Evolutionary conservation across 2,797 vertebrate species (phyloP).

Genomic region (Onychomys arenicola): DNA sequence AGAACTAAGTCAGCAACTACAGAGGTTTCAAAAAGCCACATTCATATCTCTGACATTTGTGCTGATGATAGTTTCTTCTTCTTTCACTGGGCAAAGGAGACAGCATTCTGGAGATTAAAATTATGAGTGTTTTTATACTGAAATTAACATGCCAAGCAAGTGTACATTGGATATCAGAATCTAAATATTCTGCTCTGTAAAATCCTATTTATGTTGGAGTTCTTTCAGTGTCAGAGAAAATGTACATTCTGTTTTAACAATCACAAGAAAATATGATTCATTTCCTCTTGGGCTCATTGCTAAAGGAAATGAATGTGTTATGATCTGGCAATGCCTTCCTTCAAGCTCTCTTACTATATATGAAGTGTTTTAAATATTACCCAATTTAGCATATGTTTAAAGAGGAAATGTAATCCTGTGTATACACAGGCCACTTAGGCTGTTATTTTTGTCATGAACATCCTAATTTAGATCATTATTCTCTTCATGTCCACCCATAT

Average conservation of each 20-base stretch:
- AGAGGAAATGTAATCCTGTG: neutral
- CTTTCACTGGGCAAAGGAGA: constrained; percentile 4
- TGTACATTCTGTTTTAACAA: neutral
- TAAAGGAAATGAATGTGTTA: neutral
- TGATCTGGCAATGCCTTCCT: neutral
- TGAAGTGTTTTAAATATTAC: neutral
- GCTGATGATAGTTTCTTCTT: constrained; percentile 38
- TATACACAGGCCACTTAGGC: rapidly evolving
- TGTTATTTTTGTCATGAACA: neutral
- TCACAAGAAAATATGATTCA: neutral
- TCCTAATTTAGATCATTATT: neutral
- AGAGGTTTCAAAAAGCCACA: constrained; percentile 55
- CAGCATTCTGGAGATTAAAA: neutral
- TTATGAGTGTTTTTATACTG: constrained; percentile 26
- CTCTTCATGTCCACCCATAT: neutral
- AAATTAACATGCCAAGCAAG: constrained; percentile 58
- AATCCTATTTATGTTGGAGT: neutral
- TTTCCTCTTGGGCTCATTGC: neutral
- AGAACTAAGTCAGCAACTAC: constrained; percentile 49
- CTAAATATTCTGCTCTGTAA: neutral
- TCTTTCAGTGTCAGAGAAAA: neutral
- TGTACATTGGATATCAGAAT: neutral
- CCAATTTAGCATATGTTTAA: neutral
- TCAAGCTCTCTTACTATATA: neutral
- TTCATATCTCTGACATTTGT: constrained; percentile 72